phyloP scores from a whole-genome alignment of 2,888 invertebrate species.

The Invenusta paracnida region DNA sequence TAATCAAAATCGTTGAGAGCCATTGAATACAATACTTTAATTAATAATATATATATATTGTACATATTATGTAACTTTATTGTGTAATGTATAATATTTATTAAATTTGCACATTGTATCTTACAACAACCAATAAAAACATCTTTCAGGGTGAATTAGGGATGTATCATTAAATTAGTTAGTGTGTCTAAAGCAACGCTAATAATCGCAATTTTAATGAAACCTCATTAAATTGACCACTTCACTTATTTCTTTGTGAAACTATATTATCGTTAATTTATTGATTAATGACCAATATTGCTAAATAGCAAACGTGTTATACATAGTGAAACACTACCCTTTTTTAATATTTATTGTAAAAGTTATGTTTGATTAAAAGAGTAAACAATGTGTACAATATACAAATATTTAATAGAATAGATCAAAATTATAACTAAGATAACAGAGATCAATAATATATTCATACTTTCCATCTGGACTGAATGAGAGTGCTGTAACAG shows the following conservation, averaged over 20 bases:
- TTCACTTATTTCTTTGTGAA: not conserved
- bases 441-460: too few relatives aligned
- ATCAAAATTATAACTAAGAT: not conserved
- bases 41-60: too few relatives aligned
- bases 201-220: not conserved
- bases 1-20: not conserved
- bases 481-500: conserved; percentile 74
- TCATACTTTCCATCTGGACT: conserved; percentile 82
- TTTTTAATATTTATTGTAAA: too few relatives aligned
- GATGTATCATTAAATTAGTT: not conserved
- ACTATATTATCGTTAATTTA: not conserved
- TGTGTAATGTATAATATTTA: not conserved
- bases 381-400: too few relatives aligned
- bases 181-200: not conserved
- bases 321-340: not conserved
- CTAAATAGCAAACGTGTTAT: not conserved
- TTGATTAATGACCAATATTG: not conserved
- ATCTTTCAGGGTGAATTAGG: not conserved
- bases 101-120: not conserved
- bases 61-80: too few relatives aligned
- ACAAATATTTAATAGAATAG: too few relatives aligned
- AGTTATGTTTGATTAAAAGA: too few relatives aligned
- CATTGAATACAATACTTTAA: too few relatives aligned
- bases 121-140: not conserved
- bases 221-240: not conserved